Evolutionary conservation across 2,113 vertebrate genomes (phyloP).

Genomic region (Aptenodytes patagonicus): DNA sequence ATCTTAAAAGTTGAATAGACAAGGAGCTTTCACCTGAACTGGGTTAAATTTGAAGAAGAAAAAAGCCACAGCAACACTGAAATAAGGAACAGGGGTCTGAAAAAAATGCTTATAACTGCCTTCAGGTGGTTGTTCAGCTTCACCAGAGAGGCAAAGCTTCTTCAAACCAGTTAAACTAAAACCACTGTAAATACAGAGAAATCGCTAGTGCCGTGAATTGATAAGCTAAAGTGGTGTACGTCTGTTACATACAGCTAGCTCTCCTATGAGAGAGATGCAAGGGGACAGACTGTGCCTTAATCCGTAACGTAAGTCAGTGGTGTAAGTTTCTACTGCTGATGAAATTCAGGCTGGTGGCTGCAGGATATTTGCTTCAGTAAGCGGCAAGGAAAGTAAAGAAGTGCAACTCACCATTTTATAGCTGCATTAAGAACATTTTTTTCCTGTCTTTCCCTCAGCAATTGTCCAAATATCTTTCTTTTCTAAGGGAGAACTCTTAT

Average conservation of each 20-base stretch:
- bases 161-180: background rate
- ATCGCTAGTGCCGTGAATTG: background rate
- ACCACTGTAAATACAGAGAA: background rate
- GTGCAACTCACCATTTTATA: background rate
- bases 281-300: background rate
- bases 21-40: background rate
- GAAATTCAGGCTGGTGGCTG: background rate
- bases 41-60: background rate
- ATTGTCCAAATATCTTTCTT: background rate
- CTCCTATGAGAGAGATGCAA: background rate
- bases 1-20: background rate
- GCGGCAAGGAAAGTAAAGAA: background rate
- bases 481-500: background rate
- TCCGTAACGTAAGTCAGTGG: background rate
- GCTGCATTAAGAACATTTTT: fast-evolving
- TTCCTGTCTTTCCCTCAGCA: background rate
- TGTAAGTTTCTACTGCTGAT: background rate
- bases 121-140: background rate
- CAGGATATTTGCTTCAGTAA: background rate
- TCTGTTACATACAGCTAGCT: fast-evolving
- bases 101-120: background rate
- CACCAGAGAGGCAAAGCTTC: background rate
- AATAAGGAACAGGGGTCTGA: background rate
- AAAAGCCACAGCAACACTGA: background rate
- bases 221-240: background rate